Percentiles rank a stretch among this genome's conserved stretches.
phyloP scores from a whole-genome alignment of 2,797 vertebrate genomes.

The Protosalanx chinensis region DNA sequence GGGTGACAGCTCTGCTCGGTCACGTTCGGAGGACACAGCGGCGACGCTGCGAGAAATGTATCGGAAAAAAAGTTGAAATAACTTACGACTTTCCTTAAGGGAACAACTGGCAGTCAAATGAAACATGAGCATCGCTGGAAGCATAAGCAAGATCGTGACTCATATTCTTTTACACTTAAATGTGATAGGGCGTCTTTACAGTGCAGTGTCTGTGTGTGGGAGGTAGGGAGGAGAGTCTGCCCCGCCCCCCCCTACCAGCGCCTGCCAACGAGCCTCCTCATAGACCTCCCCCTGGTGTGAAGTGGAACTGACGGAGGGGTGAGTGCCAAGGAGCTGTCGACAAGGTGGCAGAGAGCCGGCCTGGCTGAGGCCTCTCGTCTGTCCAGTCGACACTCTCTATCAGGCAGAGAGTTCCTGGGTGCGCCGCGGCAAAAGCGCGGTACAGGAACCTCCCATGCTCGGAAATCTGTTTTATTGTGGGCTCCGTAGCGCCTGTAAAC shows the following conservation, averaged over 20 bases:
- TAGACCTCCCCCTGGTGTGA: slow-evolving; percentile 51
- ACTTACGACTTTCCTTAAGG: too few relatives aligned
- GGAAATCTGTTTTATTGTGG: slow-evolving; percentile 55
- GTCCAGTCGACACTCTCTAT: slow-evolving; percentile 46
- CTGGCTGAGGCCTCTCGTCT: slow-evolving; percentile 38
- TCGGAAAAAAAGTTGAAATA: too few relatives aligned
- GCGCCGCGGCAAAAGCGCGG: slow-evolving; percentile 43
- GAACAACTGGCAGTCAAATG: too few relatives aligned
- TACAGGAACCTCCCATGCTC: slow-evolving; percentile 55
- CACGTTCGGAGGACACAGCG: background rate
- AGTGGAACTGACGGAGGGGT: slow-evolving; percentile 33
- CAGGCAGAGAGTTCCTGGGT: slow-evolving; percentile 53
- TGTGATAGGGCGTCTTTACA: background rate
- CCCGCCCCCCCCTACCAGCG: slow-evolving; percentile 24
- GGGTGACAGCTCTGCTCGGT: background rate
- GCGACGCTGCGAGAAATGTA: background rate
- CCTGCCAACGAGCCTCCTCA: slow-evolving; percentile 52
- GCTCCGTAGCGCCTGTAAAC: slow-evolving; percentile 50
- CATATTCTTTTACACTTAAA: too few relatives aligned
- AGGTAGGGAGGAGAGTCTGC: slow-evolving; percentile 7
- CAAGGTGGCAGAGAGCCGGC: slow-evolving; percentile 43
- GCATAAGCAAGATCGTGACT: too few relatives aligned
- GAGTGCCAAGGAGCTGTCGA: slow-evolving; percentile 24
- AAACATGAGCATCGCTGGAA: too few relatives aligned
- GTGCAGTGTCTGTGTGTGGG: background rate